These are phyloP conservation scores for Clanis bilineata DNA, from an alignment of 2,888 invertebrate genomes.

Conservation along the genomic window DNA sequence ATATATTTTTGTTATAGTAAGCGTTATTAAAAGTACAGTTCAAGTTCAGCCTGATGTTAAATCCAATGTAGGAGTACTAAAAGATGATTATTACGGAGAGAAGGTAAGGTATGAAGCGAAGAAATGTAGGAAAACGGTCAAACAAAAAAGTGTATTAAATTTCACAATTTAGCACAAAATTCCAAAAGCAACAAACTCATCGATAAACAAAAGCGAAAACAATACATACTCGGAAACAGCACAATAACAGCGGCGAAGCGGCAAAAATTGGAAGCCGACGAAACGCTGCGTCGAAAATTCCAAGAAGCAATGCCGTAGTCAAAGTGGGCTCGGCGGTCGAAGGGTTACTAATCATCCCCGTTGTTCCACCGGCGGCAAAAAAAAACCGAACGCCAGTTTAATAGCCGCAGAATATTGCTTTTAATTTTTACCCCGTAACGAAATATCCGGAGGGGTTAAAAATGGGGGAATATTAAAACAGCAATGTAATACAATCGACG, in stretches of 20 bases:
- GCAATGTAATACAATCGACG: constrained; percentile 18
- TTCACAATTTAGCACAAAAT: not conserved
- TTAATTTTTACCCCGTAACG: constrained; percentile 25
- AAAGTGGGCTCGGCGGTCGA: constrained; percentile 50
- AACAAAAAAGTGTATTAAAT: not conserved
- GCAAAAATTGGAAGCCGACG: constrained; percentile 27
- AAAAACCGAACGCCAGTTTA: constrained; percentile 43
- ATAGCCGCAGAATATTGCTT: constrained; percentile 38
- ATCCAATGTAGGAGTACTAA: no score
- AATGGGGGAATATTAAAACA: constrained; percentile 24
- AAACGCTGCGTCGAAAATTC: constrained; percentile 50
- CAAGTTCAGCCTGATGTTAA: no score
- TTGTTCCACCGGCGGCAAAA: constrained; percentile 49
- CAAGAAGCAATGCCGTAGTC: constrained; percentile 52
- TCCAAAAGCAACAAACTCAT: not conserved
- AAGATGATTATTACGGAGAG: no score
- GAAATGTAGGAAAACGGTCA: no score
- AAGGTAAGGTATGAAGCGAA: no score
- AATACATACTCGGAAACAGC: not conserved
- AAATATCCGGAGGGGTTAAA: constrained; percentile 28
- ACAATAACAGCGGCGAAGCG: not conserved
- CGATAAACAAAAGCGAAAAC: not conserved
- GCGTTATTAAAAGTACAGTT: no score
- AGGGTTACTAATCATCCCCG: constrained; percentile 60
- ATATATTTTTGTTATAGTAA: no score